Conservation (phyloP, 2,113 vertebrate species). For the Aythya baeri region DNA sequence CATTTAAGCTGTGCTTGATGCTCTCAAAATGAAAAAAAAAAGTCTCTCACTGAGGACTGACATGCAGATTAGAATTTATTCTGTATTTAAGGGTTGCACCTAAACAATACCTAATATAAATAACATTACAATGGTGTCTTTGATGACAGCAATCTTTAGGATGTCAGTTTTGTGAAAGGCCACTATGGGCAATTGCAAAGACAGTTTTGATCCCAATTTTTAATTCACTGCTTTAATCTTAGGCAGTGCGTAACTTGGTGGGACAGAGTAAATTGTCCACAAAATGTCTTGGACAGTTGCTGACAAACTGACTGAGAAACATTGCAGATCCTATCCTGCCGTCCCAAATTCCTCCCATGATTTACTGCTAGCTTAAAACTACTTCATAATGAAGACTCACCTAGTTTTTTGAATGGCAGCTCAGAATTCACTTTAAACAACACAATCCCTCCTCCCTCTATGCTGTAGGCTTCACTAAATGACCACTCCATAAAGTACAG, state of each 20-base stretch:
- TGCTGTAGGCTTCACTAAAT: background rate
- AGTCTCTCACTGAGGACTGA: background rate
- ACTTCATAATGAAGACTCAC: background rate
- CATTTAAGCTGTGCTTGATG: background rate
- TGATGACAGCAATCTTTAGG: background rate
- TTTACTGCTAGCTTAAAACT: background rate
- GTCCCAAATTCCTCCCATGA: background rate
- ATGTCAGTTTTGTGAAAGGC: background rate
- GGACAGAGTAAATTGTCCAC: background rate
- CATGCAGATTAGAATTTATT: slow-evolving; percentile 29
- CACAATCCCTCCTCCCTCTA: fast-evolving
- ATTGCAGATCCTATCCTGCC: background rate
- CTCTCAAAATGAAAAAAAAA: slow-evolving; percentile 17
- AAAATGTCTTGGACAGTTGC: background rate
- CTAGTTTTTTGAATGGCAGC: background rate
- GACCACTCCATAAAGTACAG: background rate
- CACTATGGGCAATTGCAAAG: background rate
- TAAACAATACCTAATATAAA: background rate
- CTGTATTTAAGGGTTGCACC: slow-evolving; percentile 30
- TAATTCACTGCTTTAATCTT: background rate
- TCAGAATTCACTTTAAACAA: background rate
- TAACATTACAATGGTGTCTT: background rate
- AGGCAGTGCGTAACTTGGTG: background rate
- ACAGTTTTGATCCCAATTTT: background rate
- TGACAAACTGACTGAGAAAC: background rate